Conservation (phyloP, 2,113 vertebrate genomes). For the Lethenteron reissneri region DNA sequence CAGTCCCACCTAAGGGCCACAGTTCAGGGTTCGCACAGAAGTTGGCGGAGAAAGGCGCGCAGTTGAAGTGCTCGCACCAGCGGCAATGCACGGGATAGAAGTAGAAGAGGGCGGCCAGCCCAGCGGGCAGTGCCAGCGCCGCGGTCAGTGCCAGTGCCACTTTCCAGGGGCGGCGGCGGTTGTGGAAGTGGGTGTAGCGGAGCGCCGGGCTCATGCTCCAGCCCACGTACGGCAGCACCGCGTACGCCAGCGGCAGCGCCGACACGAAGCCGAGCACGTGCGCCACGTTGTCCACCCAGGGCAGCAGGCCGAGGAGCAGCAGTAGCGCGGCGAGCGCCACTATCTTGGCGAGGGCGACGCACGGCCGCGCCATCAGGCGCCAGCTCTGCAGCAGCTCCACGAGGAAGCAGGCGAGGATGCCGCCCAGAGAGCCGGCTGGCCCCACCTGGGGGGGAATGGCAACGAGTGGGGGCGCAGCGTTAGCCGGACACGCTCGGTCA, state of each 20-base stretch:
- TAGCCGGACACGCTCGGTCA: too few relatives aligned
- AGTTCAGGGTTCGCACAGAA: conserved; percentile 92
- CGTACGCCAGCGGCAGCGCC: conserved; percentile 63
- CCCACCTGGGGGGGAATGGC: conserved; percentile 36
- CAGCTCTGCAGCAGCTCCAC: conserved; percentile 89
- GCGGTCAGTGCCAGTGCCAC: conserved; percentile 42
- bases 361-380: conserved; percentile 70
- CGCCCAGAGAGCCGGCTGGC: conserved; percentile 75
- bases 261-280: conserved; percentile 90
- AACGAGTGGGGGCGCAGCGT: too few relatives aligned
- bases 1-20: conserved; percentile 15
- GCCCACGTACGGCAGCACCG: conserved; percentile 69
- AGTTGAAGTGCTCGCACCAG: conserved; percentile 85
- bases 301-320: conserved; percentile 63
- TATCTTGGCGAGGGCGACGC: conserved; percentile 76
- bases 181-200: conserved; percentile 48
- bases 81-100: conserved; percentile 64
- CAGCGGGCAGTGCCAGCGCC: conserved; percentile 48
- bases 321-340: conserved; percentile 51
- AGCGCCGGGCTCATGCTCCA: conserved; percentile 19
- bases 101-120: conserved; percentile 80
- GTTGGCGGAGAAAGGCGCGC: conserved; percentile 71
- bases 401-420: conserved; percentile 76
- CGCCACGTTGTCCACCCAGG: conserved; percentile 93
- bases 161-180: conserved; percentile 58